A percentile compares a stretch with the other conserved stretches of the same genome.
phyloP scores from a whole-genome alignment of 2,888 invertebrate genomes.

The Onthophagus sagittarius region DNA sequence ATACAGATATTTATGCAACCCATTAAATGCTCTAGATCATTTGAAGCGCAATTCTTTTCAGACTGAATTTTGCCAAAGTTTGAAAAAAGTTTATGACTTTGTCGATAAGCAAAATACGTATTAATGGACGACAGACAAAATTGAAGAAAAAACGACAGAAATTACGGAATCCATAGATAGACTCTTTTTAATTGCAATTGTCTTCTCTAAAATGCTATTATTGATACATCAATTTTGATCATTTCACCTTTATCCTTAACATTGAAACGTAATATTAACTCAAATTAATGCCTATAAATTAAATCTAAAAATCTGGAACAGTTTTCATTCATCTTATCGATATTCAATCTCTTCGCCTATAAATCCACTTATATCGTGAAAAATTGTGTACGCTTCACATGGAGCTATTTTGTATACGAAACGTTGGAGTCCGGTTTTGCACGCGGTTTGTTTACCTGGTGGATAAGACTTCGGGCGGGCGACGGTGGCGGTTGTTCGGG shows the following conservation, averaged over 20 bases:
- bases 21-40: too few species aligned
- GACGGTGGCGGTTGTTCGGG: slow-evolving; percentile 23
- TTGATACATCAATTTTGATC: too few species aligned
- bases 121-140: too few species aligned
- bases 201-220: too few species aligned
- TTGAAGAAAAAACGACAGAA: too few species aligned
- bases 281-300: not conserved
- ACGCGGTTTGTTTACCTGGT: not conserved
- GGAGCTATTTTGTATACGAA: not conserved
- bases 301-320: not conserved
- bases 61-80: not conserved
- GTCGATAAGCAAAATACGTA: too few species aligned
- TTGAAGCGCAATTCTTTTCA: not conserved
- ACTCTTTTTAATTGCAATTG: too few species aligned
- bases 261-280: too few species aligned
- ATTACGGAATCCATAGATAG: too few species aligned
- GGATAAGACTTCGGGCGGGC: not conserved
- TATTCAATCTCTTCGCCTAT: not conserved
- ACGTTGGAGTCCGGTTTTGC: not conserved
- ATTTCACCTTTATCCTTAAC: too few species aligned
- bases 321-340: not conserved
- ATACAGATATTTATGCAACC: too few species aligned
- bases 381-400: not conserved
- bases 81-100: too few species aligned
- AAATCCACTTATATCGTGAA: not conserved